Evolutionary conservation across 1,140 invertebrate genomes (phyloP).

Genomic region (Littorina saxatilis): DNA sequence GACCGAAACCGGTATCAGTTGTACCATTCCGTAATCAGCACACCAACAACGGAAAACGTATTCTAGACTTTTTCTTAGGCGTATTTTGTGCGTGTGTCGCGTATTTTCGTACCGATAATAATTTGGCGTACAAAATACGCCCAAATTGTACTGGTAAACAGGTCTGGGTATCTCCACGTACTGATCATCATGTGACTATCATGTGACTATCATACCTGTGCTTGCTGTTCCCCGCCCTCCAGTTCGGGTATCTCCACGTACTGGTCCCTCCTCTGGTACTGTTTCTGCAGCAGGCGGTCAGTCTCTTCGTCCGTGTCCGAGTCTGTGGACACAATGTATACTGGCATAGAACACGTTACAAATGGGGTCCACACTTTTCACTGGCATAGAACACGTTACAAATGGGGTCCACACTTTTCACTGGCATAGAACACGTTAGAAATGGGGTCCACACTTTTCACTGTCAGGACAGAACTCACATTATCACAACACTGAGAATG

Average conservation of each 20-base stretch:
- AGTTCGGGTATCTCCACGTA: slow-evolving; percentile 74
- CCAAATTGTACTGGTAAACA: too few relatives aligned
- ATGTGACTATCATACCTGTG: too few relatives aligned
- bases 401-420: slow-evolving; percentile 3
- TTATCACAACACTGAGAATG: too few relatives aligned
- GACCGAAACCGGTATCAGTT: too few relatives aligned
- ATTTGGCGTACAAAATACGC: too few relatives aligned
- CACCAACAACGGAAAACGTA: too few relatives aligned
- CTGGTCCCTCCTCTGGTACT: slow-evolving; percentile 70
- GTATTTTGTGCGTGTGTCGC: too few relatives aligned
- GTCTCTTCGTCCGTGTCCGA: slow-evolving; percentile 76
- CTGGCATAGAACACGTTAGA: neutral
- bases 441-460: slow-evolving; percentile 3
- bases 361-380: slow-evolving; percentile 3
- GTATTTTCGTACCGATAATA: too few relatives aligned
- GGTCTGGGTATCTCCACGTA: slow-evolving; percentile 73
- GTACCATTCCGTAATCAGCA: too few relatives aligned
- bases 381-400: neutral
- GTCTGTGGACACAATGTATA: slow-evolving; percentile 56
- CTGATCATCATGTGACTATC: too few relatives aligned
- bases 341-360: neutral
- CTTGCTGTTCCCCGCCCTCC: slow-evolving; percentile 64
- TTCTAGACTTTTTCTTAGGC: too few relatives aligned
- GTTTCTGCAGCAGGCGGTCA: slow-evolving; percentile 73
- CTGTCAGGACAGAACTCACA: too few relatives aligned